Percentiles rank a stretch among this genome's conserved stretches.
phyloP scores from a whole-genome alignment of 92 coral and sea anemone species.

The Nematostella vectensis region DNA sequence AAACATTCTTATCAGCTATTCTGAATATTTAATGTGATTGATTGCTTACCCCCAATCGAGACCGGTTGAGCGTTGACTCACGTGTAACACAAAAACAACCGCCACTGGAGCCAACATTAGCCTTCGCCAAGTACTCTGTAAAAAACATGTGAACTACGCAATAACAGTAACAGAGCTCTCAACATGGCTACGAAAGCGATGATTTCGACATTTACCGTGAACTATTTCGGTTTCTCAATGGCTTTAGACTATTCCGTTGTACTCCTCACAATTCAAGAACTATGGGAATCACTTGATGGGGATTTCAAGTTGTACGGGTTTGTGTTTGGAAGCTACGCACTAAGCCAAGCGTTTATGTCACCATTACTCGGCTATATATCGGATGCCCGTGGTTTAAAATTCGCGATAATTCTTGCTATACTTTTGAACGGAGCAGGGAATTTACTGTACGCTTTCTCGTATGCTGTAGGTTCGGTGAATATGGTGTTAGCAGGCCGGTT shows the following conservation, averaged over 20 bases:
- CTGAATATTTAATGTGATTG: no score
- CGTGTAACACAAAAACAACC: no score
- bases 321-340: constrained; percentile 88
- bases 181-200: constrained; percentile 41
- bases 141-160: no score
- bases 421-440: constrained; percentile 70
- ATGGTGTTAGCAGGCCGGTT: constrained; percentile 75
- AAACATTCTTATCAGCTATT: no score
- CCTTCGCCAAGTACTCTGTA: no score
- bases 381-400: constrained; percentile 85
- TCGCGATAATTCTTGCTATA: constrained; percentile 66
- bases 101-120: no score
- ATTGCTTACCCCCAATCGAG: no score
- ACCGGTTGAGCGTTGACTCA: no score
- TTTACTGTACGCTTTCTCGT: constrained; percentile 66
- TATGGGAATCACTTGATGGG: constrained; percentile 77
- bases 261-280: constrained; percentile 62
- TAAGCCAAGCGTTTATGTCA: constrained; percentile 74
- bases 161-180: neutral
- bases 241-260: constrained; percentile 84
- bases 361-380: constrained; percentile 90
- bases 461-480: constrained; percentile 55
- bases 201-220: constrained; percentile 60
- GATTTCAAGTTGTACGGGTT: constrained; percentile 55
- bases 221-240: constrained; percentile 87